A percentile compares a stretch with the other conserved stretches of the same genome.
These are phyloP conservation scores for Phalloptychus januarius DNA, from an alignment of 2,797 vertebrate genomes.

Conservation along the genomic window DNA sequence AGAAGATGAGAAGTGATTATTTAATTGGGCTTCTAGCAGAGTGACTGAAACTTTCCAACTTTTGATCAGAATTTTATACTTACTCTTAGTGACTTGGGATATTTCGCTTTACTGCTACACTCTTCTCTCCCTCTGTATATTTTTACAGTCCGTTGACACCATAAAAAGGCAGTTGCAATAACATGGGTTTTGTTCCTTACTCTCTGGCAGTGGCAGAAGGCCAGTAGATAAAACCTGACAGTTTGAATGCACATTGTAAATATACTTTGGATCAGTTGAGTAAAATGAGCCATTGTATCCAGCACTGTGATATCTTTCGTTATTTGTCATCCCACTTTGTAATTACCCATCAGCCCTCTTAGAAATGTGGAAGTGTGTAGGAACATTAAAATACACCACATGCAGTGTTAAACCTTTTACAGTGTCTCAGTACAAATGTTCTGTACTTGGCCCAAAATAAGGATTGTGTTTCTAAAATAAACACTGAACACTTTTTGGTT, in stretches of 20 bases:
- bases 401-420: background rate
- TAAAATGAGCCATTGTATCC: slow-evolving; percentile 6
- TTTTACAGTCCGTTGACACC: slow-evolving; percentile 9
- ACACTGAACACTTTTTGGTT: slow-evolving; percentile 15
- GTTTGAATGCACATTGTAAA: slow-evolving; percentile 1
- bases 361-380: background rate
- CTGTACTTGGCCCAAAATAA: slow-evolving; percentile 1
- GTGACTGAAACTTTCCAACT: background rate
- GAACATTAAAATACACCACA: background rate
- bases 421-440: background rate
- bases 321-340: background rate
- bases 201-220: background rate
- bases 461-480: slow-evolving; percentile 21
- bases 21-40: background rate
- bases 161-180: slow-evolving; percentile 15
- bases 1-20: background rate
- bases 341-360: background rate
- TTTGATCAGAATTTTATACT: background rate
- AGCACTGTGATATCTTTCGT: slow-evolving; percentile 1
- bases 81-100: background rate
- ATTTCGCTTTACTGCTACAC: background rate
- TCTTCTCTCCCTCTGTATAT: background rate
- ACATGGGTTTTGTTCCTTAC: slow-evolving; percentile 5
- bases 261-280: background rate
- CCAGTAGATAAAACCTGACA: slow-evolving; percentile 1